Evolutionary conservation across 2,888 invertebrate genomes (phyloP).

Genomic region (Neocrepidodera transversa): DNA sequence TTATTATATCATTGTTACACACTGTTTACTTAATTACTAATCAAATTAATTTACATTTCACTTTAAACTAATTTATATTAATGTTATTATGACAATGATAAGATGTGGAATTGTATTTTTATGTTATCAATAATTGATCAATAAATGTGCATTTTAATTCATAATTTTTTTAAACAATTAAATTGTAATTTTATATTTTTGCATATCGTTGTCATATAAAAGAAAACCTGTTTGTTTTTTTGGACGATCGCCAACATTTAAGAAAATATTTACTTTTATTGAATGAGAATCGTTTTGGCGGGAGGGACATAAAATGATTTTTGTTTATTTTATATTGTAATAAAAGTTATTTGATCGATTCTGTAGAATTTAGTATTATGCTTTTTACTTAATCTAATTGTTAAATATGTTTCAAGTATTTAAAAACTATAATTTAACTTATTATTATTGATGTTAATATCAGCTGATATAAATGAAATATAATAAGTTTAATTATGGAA

Average conservation of each 20-base stretch:
- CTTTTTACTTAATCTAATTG: too few species aligned
- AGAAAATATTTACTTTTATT: conserved; percentile 8
- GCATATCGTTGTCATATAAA: background rate
- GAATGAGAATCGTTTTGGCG: background rate
- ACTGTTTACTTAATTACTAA: conserved; percentile 30
- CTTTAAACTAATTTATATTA: conserved; percentile 27
- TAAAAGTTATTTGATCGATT: too few species aligned
- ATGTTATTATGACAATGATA: background rate
- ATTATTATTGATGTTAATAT: too few species aligned
- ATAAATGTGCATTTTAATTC: too few species aligned
- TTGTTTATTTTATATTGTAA: too few species aligned
- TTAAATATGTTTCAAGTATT: too few species aligned
- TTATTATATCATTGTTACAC: conserved; percentile 16
- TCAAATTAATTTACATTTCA: too few species aligned
- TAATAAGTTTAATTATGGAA: too few species aligned
- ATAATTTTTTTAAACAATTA: background rate
- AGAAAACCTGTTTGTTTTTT: conserved; percentile 5
- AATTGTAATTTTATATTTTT: background rate
- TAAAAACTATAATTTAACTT: too few species aligned
- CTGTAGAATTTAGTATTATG: too few species aligned
- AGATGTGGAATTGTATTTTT: background rate
- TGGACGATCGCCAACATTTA: background rate
- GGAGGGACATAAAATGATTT: too few species aligned
- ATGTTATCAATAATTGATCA: background rate
- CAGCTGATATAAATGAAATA: too few species aligned